Evolutionary conservation across 1,140 invertebrate genomes (phyloP).

Genomic region (Dreissena rostriformis): DNA sequence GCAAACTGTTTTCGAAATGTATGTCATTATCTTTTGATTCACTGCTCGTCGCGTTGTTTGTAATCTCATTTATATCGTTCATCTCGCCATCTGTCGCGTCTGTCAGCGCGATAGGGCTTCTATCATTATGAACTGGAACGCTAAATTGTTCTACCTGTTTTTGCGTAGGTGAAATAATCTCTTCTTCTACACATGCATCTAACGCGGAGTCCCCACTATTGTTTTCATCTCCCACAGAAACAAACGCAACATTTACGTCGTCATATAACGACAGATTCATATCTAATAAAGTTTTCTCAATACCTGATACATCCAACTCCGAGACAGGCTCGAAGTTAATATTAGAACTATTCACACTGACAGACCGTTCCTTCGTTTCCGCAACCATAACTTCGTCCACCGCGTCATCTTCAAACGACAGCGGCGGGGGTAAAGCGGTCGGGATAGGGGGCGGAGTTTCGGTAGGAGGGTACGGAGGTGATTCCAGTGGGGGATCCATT

Average conservation of each 20-base stretch:
- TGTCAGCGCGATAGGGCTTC: neutral
- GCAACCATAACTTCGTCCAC: slow-evolving; percentile 58
- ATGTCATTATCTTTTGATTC: slow-evolving; percentile 12
- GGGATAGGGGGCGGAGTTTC: slow-evolving; percentile 54
- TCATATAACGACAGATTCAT: too few relatives aligned
- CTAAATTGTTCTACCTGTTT: slow-evolving; percentile 12
- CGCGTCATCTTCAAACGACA: slow-evolving; percentile 21
- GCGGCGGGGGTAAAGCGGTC: slow-evolving; percentile 23
- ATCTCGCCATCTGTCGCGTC: too few relatives aligned
- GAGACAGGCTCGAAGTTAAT: slow-evolving; percentile 21
- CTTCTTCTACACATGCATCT: slow-evolving; percentile 57
- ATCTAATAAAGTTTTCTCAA: too few relatives aligned
- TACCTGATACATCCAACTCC: neutral
- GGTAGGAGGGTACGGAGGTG: slow-evolving; percentile 37
- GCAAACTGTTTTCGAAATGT: slow-evolving; percentile 39
- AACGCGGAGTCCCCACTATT: neutral
- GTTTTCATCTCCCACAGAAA: too few relatives aligned
- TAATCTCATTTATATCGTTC: neutral
- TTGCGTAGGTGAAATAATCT: slow-evolving; percentile 53
- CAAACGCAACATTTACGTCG: too few relatives aligned
- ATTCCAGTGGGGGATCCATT: neutral
- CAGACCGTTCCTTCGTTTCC: neutral
- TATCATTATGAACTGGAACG: neutral
- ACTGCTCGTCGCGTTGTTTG: neutral
- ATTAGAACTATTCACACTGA: slow-evolving; percentile 19